Percentiles rank a stretch among this genome's conserved stretches.
Evolutionary conservation across 2,888 invertebrate species (phyloP).

Genomic region (Bugulina stolonifera): DNA sequence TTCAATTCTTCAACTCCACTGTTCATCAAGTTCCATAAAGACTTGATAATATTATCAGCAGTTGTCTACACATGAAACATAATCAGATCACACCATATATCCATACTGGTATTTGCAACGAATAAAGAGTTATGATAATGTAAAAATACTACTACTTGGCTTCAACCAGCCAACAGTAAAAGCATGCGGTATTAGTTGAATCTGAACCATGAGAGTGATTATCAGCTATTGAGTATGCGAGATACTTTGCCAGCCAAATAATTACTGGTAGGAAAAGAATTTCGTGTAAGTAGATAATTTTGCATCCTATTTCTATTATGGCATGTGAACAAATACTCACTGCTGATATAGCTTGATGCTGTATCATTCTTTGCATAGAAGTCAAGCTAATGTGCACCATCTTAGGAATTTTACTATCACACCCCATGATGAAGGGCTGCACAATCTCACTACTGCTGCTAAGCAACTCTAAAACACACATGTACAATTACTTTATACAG

Average conservation of each 20-base stretch:
- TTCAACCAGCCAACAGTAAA: too few species aligned
- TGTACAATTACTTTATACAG: too few species aligned
- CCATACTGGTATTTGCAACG: too few species aligned
- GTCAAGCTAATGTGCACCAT: constrained; percentile 87
- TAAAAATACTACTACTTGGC: too few species aligned
- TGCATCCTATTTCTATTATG: not conserved
- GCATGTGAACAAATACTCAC: constrained; percentile 33
- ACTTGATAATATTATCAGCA: constrained; percentile 84
- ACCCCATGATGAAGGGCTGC: constrained; percentile 92
- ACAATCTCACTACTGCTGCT: constrained; percentile 88
- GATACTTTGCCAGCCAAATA: too few species aligned
- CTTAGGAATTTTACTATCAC: constrained; percentile 92
- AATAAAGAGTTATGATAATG: too few species aligned
- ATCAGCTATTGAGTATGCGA: too few species aligned
- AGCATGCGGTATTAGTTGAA: too few species aligned
- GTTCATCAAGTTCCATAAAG: constrained; percentile 84
- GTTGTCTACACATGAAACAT: constrained; percentile 62
- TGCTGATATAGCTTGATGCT: constrained; percentile 52
- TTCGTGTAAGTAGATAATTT: too few species aligned
- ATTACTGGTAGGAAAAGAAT: too few species aligned
- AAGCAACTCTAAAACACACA: constrained; percentile 62
- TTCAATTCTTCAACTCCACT: constrained; percentile 90
- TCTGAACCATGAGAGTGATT: too few species aligned
- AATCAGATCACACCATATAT: too few species aligned
- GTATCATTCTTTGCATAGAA: constrained; percentile 85